Evolutionary conservation across 2,888 invertebrate genomes (phyloP), one percentile per base, ranked within the genome.

Genomic region (Aquatica leii): DNA sequence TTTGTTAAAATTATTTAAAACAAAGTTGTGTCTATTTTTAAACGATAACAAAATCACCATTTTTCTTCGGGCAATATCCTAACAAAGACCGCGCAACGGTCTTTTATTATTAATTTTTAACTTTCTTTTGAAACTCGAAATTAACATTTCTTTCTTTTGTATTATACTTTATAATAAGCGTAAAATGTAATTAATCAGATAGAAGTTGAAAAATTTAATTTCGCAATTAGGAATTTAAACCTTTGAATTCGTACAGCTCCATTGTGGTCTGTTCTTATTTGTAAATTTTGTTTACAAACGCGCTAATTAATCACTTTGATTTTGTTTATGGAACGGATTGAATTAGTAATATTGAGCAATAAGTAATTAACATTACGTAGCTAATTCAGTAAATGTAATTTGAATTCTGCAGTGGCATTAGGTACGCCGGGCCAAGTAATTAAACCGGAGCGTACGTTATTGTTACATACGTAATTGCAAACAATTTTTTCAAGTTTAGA

Each of bases 161-260:
- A 24, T 21, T 20, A 20, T 46, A 62, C 57, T 62, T 20, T 43
- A 57, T 62, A 56, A 62, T 62, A 57, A 62, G 56, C 57, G 52
- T 57, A 62, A 62, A 62, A 62, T 58, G 58, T 58, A 62, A 62
- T 62, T 62, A 62, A 62, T 62, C 58, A 51, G 53, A 58, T 62
- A 53, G 53, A 57, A 53, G 58, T 58, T 62, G 48, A 49, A 62
- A 61, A 57, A 58, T 58, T 37, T 58, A 62, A 58, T 58, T 58
- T 48, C 11, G 48, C 52, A 52, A 48, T 62, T 62, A 62, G 58
- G 52, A 55, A 58, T 62, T 58, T 58, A 43, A 52, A 52, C 56
- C 59, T 64, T 64, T 64, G 64, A 64, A 59, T 56, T 64, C 56
- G 18, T 57, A 52, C 56, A 64, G 60, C 52, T 56, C 46, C 20